These are phyloP conservation scores for Campylorhamphus procurvoides DNA, from an alignment of 2,113 vertebrate genomes.

Conservation along the genomic window DNA sequence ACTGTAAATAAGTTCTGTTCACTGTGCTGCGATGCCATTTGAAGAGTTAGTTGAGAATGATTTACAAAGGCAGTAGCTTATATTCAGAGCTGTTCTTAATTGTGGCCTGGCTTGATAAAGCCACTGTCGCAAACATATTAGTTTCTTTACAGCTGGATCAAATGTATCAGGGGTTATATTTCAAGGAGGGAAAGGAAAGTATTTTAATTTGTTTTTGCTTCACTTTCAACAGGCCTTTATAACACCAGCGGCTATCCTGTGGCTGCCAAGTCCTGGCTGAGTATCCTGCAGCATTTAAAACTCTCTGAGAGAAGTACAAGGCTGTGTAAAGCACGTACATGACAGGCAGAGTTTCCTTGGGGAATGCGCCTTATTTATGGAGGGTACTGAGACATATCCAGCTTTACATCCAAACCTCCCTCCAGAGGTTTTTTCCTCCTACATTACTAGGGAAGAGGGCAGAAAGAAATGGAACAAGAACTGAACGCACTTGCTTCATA, in stretches of 20 bases:
- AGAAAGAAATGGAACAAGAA: constrained; percentile 32
- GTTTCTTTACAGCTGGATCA: constrained; percentile 58
- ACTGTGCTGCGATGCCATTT: not conserved
- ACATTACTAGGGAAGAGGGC: constrained; percentile 22
- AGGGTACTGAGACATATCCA: not conserved
- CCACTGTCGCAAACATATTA: constrained; percentile 44
- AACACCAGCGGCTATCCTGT: not conserved
- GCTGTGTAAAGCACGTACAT: not conserved
- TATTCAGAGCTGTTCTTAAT: constrained; percentile 59
- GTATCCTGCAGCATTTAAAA: constrained; percentile 16
- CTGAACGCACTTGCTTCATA: not conserved
- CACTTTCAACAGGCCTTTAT: constrained; percentile 37
- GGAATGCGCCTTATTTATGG: not conserved
- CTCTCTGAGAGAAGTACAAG: not conserved
- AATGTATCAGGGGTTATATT: constrained; percentile 39
- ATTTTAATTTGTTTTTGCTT: constrained; percentile 44
- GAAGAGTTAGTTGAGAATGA: constrained; percentile 25
- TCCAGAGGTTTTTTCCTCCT: not conserved
- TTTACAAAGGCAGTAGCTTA: constrained; percentile 60
- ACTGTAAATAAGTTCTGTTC: constrained; percentile 35
- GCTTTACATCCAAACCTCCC: not conserved
- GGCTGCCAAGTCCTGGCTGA: constrained; percentile 48
- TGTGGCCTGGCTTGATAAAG: constrained; percentile 61
- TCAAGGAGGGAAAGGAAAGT: constrained; percentile 63
- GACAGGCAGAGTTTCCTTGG: not conserved